Evolutionary conservation across 2,888 invertebrate genomes (phyloP), one percentile per base, ranked within the genome.

Genomic region (Brachylomia viminalis): DNA sequence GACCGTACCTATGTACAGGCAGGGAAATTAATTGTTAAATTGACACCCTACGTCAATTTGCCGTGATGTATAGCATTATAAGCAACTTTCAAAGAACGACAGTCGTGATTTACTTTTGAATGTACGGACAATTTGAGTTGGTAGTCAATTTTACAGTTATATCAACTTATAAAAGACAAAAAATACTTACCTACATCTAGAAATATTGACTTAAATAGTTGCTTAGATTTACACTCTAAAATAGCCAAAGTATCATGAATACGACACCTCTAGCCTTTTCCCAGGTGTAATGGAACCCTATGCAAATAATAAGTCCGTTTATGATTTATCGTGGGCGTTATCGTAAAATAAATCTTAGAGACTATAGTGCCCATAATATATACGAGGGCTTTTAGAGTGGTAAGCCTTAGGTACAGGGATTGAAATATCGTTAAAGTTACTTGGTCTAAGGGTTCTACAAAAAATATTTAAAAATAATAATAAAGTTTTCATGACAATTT

Each of bases 291-390:
- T 17, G 38, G 11, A 54, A 64, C 30, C 27, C 8, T 80, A 80
- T 80, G 71, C 77, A 77, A 80, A 80, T 80, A 67, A 64, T 77
- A 77, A 76, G 38, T 58, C 56, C 62, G 56, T 54, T 58, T 68
- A 65, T 80, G 80, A 80, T 80, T 80, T 80, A 80, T 80, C 17
- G 66, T 47, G 23, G 58, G 58, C 64, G 58, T 72, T 80, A 80
- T 59, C 52, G 71, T 80, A 54, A 80, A 80, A 80, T 80, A 80
- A 77, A 80, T 80, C 77, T 77, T 62, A 27, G 56, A 64, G 49
- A 66, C 68, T 80, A 27, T n/a, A 77, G 58, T 64, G 56, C 71
- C 61, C 61, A 47, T 67, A 56, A n/a, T n/a, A n/a, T n/a, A n/a
- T 58, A 76, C 17, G 45, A n/a, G 59, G 33, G 64, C 30, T 72